These are phyloP conservation scores for Halcyon badia DNA, from an alignment of 2,797 vertebrate species.

Conservation along the genomic window DNA sequence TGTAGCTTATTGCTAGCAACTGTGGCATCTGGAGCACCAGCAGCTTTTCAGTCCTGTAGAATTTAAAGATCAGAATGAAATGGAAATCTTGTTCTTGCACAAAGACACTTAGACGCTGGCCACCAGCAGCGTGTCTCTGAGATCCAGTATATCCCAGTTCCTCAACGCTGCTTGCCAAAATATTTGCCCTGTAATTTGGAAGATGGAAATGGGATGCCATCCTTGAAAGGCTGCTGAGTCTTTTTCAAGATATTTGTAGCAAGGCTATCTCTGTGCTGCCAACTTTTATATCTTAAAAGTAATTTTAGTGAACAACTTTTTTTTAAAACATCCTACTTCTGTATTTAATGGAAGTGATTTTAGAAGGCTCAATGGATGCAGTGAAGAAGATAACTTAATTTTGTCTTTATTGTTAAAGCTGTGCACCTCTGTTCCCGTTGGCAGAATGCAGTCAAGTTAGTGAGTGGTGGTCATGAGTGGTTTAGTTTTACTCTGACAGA, in stretches of 20 bases:
- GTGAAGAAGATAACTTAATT: background rate
- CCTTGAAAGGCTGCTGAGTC: background rate
- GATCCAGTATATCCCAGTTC: background rate
- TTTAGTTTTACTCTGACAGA: background rate
- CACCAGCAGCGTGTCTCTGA: background rate
- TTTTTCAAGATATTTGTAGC: background rate
- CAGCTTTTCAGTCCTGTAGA: background rate
- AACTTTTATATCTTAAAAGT: background rate
- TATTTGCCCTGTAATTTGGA: background rate
- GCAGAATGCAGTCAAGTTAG: background rate
- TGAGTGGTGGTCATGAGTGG: background rate
- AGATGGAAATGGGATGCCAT: background rate
- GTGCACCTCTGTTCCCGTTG: background rate
- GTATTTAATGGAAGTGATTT: background rate
- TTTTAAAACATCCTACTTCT: background rate
- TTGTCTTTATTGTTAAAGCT: background rate
- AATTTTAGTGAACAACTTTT: background rate
- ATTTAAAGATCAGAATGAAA: background rate
- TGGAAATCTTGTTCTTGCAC: background rate
- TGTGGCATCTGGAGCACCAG: background rate
- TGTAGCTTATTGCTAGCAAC: background rate
- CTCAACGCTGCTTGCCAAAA: background rate
- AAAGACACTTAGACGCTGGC: background rate
- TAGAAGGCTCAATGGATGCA: fast-evolving
- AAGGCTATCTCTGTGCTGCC: background rate